These are phyloP conservation scores for Ooceraea biroi DNA, from an alignment of 1,140 invertebrate genomes.

Conservation along the genomic window DNA sequence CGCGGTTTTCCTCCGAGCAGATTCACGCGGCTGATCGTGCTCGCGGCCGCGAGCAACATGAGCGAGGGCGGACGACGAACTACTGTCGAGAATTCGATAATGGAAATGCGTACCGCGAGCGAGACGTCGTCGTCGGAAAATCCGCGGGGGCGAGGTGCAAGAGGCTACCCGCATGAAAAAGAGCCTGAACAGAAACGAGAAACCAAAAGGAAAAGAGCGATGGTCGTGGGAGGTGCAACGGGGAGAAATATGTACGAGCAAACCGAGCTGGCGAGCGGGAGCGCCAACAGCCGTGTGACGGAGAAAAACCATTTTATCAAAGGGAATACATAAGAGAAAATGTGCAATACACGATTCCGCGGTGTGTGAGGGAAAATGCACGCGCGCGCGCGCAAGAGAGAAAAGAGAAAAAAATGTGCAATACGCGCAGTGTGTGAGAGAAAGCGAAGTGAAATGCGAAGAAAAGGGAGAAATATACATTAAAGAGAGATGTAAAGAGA, in stretches of 20 bases:
- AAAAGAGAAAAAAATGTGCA: neutral
- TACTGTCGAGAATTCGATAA: slow-evolving; percentile 74
- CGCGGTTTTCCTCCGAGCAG: slow-evolving; percentile 59
- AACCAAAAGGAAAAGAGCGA: slow-evolving; percentile 42
- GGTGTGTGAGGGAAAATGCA: neutral
- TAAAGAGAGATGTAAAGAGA: too few species aligned
- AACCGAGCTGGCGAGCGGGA: neutral
- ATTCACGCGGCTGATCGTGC: slow-evolving; percentile 64
- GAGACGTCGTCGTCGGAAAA: slow-evolving; percentile 66
- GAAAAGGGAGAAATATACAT: too few species aligned
- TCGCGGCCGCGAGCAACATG: slow-evolving; percentile 57
- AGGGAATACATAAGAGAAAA: slow-evolving; percentile 37
- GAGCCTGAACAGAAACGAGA: slow-evolving; percentile 50
- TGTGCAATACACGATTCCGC: neutral
- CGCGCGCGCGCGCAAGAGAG: slow-evolving; percentile 11
- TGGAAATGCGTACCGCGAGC: slow-evolving; percentile 68
- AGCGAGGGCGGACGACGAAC: slow-evolving; percentile 63
- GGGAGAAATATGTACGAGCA: slow-evolving; percentile 14
- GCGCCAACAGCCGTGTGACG: neutral
- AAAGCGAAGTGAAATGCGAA: neutral
- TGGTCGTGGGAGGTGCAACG: slow-evolving; percentile 34
- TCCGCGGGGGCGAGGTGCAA: slow-evolving; percentile 21
- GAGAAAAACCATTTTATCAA: slow-evolving; percentile 26
- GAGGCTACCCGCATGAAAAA: slow-evolving; percentile 37
- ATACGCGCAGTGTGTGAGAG: neutral